Percentiles rank a stretch among this genome's conserved stretches.
These are phyloP conservation scores for Onychomys torridus DNA, from an alignment of 2,797 vertebrate species.

Conservation along the genomic window DNA sequence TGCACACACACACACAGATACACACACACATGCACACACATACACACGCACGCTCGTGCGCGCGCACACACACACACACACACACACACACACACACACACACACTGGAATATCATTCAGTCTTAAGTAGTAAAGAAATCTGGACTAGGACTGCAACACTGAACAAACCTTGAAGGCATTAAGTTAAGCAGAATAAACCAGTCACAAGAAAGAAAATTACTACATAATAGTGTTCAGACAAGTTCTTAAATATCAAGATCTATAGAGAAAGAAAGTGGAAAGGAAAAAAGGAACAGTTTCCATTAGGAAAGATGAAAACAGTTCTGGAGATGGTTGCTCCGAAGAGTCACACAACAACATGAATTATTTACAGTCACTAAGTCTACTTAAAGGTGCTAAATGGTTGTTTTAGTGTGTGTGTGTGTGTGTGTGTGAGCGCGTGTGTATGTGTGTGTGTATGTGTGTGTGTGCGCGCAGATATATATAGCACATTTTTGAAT, in stretches of 20 bases:
- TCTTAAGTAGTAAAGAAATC: constrained; percentile 43
- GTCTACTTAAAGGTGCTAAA: not conserved
- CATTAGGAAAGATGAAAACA: not conserved
- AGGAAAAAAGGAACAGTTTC: not conserved
- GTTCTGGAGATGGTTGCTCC: not conserved
- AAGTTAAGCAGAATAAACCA: not conserved
- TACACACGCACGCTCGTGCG: too few species aligned
- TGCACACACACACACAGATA: too few species aligned
- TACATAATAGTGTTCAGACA: not conserved
- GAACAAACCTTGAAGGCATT: not conserved
- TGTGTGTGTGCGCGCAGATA: too few species aligned
- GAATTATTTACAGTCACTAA: not conserved
- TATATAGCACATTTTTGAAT: not conserved
- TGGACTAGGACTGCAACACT: not conserved
- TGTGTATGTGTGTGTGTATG: too few species aligned
- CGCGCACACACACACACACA: too few species aligned
- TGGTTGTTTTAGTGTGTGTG: not conserved
- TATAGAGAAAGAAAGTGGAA: not conserved
- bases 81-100: not conserved
- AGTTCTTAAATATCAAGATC: not conserved
- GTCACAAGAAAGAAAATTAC: not conserved
- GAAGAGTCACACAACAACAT: not conserved
- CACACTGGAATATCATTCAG: not conserved
- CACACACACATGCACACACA: too few species aligned
- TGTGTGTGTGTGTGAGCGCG: too few species aligned